Conservation (phyloP, 2,113 vertebrate genomes). For the Mixornis gularis region DNA sequence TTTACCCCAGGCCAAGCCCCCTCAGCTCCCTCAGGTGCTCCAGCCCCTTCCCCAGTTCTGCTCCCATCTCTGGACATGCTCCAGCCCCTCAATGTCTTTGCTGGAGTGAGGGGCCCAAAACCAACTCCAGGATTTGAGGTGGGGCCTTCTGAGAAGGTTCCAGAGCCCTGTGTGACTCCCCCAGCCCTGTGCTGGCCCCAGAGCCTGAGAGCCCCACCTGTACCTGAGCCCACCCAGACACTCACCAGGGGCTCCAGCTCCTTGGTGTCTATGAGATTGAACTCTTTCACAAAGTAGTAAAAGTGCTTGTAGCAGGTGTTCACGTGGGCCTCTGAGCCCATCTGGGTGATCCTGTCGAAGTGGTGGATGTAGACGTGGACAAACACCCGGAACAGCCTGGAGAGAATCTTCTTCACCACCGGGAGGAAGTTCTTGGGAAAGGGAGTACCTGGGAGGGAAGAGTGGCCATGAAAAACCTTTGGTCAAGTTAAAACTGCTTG, state of each 20-base stretch:
- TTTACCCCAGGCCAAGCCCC: background rate
- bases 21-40: background rate
- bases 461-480: background rate
- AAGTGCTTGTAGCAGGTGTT: constrained; percentile 99
- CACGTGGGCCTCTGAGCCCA: constrained; percentile 95
- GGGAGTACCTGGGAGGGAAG: constrained; percentile 83
- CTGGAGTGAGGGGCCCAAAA: background rate
- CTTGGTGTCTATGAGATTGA: constrained; percentile 94
- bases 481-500: background rate
- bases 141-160: background rate
- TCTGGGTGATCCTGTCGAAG: constrained; percentile 90
- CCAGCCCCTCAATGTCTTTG: background rate
- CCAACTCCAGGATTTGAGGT: background rate
- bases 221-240: background rate
- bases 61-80: background rate
- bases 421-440: constrained; percentile 96
- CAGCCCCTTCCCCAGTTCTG: background rate
- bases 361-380: constrained; percentile 99
- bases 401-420: constrained; percentile 94
- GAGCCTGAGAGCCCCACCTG: background rate
- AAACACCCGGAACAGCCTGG: constrained; percentile 94
- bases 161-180: background rate
- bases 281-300: constrained; percentile 94
- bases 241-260: constrained; percentile 97
- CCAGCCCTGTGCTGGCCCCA: background rate